Base-by-base conservation (phyloP, 2,113 vertebrate species). In the Leptodactylus fuscus region DNA sequence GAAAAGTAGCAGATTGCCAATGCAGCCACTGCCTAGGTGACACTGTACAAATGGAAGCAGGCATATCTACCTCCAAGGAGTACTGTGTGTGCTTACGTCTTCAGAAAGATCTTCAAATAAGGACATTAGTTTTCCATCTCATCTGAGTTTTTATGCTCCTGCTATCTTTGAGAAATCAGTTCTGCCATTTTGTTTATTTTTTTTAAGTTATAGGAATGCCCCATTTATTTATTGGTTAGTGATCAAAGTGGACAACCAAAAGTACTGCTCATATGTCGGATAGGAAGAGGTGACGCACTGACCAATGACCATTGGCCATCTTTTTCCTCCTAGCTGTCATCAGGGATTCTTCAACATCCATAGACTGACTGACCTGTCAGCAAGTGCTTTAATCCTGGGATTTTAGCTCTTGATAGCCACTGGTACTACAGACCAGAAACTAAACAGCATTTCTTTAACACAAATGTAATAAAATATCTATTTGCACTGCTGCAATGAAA, bases 1-100 rank as follows among this genome's bases (percentile, higher is more conserved):
- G 92, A 92, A 94, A 93, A 93, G 91, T 89, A 88, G 90, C 91
- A 88, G 88, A 87, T 89, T 91, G 86, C 88, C 85, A 88, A 67
- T 76, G 71, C 89, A 88, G 86, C n/a, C 51, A 75, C 41, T 65
- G 6, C 70, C 46, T 18, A 22, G 48, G 4, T 41, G 36, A 55
- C 55, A 62, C 13, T 62, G 53, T 36, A 60, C 49, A 76, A 76
- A 65, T 71, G 76, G 88, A 44, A 58, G 81, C 87, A 85, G 86
- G 80, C 74, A 90, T 88, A 86, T 36, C 71, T 83, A 62, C 70
- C 18, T 83, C 65, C 41, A n/a, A 69, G n/a, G 38, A 65, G n/a
- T 20, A 58, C 22, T 41, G 51, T 79, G 51, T 79, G 44, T 29
- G 24, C 73, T 58, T 55, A 53, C 15, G 9, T n/a, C 10, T 27